phyloP scores from a whole-genome alignment of 2,113 vertebrate genomes.

The Eurystomus gularis region DNA sequence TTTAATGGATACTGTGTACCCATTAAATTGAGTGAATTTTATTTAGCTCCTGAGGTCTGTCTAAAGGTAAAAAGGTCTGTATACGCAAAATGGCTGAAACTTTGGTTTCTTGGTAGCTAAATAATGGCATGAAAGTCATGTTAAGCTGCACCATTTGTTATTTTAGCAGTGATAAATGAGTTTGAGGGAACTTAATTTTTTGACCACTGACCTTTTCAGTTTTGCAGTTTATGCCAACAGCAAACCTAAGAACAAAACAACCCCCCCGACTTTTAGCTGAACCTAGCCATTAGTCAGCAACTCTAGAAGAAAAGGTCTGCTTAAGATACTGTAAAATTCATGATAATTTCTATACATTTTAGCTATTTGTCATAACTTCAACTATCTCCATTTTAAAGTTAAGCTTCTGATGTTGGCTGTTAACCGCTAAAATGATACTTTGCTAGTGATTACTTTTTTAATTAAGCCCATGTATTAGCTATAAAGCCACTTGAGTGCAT shows the following conservation, averaged over 20 bases:
- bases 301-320: conserved; percentile 44
- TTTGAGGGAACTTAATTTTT: conserved; percentile 28
- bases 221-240: conserved; percentile 16
- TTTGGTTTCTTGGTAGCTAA: neutral
- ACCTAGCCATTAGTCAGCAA: neutral
- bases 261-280: neutral
- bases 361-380: conserved; percentile 62
- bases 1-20: neutral
- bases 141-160: conserved; percentile 11
- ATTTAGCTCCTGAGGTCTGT: neutral
- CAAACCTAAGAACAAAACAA: neutral
- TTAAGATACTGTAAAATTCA: conserved; percentile 53
- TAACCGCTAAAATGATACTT: conserved; percentile 73
- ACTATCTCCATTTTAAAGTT: conserved; percentile 55
- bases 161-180: conserved; percentile 40
- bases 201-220: conserved; percentile 33
- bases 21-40: conserved; percentile 3
- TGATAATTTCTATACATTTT: conserved; percentile 39
- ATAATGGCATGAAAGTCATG: conserved; percentile 12
- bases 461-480: conserved; percentile 73
- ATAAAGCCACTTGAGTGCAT: conserved; percentile 72
- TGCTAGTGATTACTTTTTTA: conserved; percentile 75
- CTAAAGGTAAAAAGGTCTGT: neutral
- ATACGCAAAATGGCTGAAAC: neutral
- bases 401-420: conserved; percentile 55